These are phyloP conservation scores for Hydrolagus affinis DNA, from an alignment of 2,113 vertebrate genomes.

Conservation along the genomic window DNA sequence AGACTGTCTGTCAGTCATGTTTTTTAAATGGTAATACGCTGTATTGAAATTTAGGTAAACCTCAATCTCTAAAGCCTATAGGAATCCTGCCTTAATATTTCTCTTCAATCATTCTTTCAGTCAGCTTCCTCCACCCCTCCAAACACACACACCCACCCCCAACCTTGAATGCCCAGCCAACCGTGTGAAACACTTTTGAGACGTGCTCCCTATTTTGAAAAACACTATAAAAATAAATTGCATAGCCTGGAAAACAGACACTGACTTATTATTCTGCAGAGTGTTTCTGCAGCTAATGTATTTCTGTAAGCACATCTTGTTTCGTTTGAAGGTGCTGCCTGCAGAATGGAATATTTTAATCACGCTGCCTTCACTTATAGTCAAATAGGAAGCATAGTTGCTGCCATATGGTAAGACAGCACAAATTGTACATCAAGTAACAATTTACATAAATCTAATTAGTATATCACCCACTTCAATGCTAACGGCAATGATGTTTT, in stretches of 20 bases:
- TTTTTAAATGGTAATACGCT: no score
- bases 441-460: background rate
- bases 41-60: no score
- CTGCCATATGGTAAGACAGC: background rate
- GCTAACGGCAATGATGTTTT: no score
- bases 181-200: no score
- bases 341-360: background rate
- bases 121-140: background rate
- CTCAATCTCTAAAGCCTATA: no score
- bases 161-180: no score
- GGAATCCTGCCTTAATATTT: no score
- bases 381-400: background rate
- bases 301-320: background rate
- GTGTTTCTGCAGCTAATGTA: background rate
- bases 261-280: background rate
- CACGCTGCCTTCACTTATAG: background rate
- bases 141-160: no score
- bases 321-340: background rate
- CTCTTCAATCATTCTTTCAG: background rate
- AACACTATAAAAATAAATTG: background rate
- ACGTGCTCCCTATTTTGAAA: no score
- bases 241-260: background rate
- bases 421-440: background rate
- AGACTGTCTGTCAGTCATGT: no score
- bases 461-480: no score